These are phyloP conservation scores for Poeciliopsis presidionis DNA, from an alignment of 2,797 vertebrate species.

Conservation along the genomic window DNA sequence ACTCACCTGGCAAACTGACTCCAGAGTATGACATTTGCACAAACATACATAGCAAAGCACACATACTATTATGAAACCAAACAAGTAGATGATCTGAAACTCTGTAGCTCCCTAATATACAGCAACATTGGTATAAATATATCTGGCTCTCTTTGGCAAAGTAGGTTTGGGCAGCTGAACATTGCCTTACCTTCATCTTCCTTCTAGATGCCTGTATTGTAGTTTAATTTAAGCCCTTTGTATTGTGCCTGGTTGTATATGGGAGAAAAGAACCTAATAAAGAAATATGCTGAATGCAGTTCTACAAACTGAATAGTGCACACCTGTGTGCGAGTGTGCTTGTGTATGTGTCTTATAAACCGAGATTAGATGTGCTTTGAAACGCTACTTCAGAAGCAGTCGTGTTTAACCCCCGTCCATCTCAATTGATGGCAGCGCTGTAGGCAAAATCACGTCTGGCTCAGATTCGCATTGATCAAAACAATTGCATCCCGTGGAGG, in stretches of 20 bases:
- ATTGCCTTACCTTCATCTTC: not conserved
- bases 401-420: slow-evolving; percentile 61
- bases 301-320: not conserved
- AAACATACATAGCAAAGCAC: not conserved
- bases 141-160: not conserved
- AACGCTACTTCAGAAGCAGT: slow-evolving; percentile 56
- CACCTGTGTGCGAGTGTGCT: slow-evolving; percentile 3
- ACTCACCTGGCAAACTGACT: not conserved
- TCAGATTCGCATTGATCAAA: slow-evolving; percentile 72
- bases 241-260: not conserved
- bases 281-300: not conserved
- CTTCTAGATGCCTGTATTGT: not conserved
- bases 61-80: not conserved
- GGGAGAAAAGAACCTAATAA: not conserved
- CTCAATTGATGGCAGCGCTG: slow-evolving; percentile 66
- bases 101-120: not conserved
- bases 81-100: not conserved
- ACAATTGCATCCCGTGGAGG: slow-evolving; percentile 56
- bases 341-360: slow-evolving; percentile 12
- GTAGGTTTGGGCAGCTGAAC: not conserved
- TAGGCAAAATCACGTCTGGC: slow-evolving; percentile 60
- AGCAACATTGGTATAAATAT: not conserved
- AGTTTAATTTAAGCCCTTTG: not conserved
- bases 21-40: not conserved
- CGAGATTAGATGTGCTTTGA: slow-evolving; percentile 64